Conservation (phyloP, 2,113 vertebrate genomes). For the Phoenicopterus ruber region DNA sequence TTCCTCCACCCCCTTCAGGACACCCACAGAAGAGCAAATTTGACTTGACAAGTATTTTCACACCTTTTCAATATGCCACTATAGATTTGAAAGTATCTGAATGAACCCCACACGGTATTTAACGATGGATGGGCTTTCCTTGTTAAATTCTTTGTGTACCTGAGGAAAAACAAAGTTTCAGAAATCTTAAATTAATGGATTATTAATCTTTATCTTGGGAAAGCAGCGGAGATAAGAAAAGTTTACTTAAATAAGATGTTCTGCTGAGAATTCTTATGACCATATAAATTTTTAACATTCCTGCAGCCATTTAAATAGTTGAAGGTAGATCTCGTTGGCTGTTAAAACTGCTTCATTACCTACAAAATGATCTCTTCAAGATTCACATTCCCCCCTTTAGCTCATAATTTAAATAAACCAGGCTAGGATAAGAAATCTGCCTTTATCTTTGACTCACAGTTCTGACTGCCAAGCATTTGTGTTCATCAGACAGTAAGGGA, state of each 20-base stretch:
- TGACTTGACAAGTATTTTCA: not conserved
- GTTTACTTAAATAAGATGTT: not conserved
- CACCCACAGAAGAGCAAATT: not conserved
- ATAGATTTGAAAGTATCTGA: not conserved
- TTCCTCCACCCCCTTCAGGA: not conserved
- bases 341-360: constrained; percentile 27
- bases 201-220: not conserved
- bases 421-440: not conserved
- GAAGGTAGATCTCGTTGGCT: not conserved
- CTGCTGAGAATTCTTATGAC: not conserved
- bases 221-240: not conserved
- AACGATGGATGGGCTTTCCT: not conserved
- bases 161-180: not conserved
- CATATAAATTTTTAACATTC: not conserved
- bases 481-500: not conserved
- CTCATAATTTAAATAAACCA: constrained; percentile 28
- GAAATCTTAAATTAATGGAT: not conserved
- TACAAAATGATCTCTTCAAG: constrained; percentile 25
- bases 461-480: not conserved
- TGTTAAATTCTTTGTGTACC: not conserved
- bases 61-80: not conserved
- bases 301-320: not conserved
- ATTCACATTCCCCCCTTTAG: not conserved
- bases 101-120: not conserved
- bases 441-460: constrained; percentile 11